Evolutionary conservation across 2,888 invertebrate species (phyloP).

Genomic region (Steinernema hermaphroditum): DNA sequence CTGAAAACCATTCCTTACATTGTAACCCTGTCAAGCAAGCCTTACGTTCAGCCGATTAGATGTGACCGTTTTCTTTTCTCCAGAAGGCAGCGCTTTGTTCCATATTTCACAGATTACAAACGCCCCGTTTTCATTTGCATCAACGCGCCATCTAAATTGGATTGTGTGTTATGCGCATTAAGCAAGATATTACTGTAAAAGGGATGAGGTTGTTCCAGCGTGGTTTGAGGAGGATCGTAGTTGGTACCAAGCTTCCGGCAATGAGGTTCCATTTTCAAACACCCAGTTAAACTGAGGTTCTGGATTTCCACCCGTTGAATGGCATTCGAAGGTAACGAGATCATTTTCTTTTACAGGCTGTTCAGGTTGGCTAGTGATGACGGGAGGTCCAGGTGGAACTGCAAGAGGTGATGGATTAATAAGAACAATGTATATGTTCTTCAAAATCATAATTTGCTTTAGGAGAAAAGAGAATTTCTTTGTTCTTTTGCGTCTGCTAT

Average conservation of each 20-base stretch:
- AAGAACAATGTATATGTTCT: too few species aligned
- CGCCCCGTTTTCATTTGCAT: constrained; percentile 57
- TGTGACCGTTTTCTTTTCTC: constrained; percentile 42
- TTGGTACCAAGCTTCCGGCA: constrained; percentile 42
- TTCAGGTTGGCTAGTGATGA: constrained; percentile 49
- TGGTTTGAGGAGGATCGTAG: constrained; percentile 2
- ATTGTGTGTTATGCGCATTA: too few species aligned
- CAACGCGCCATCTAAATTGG: too few species aligned
- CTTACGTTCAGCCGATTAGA: constrained; percentile 54
- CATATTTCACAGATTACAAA: constrained; percentile 55
- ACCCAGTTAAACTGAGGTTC: constrained; percentile 55
- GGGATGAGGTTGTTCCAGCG: constrained; percentile 35
- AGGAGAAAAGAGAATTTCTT: too few species aligned
- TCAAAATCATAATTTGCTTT: not conserved
- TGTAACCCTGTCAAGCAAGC: too few species aligned
- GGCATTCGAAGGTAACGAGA: constrained; percentile 56
- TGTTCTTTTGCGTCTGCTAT: too few species aligned
- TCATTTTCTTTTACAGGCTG: constrained; percentile 58
- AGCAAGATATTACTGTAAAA: too few species aligned
- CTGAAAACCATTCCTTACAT: constrained; percentile 34
- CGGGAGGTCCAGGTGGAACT: constrained; percentile 61
- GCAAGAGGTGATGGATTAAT: too few species aligned
- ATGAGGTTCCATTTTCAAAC: constrained; percentile 43
- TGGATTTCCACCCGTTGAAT: constrained; percentile 61
- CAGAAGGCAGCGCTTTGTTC: constrained; percentile 56